Evolutionary conservation across 2,113 vertebrate species (phyloP).

Genomic region (Xyrauchen texanus): DNA sequence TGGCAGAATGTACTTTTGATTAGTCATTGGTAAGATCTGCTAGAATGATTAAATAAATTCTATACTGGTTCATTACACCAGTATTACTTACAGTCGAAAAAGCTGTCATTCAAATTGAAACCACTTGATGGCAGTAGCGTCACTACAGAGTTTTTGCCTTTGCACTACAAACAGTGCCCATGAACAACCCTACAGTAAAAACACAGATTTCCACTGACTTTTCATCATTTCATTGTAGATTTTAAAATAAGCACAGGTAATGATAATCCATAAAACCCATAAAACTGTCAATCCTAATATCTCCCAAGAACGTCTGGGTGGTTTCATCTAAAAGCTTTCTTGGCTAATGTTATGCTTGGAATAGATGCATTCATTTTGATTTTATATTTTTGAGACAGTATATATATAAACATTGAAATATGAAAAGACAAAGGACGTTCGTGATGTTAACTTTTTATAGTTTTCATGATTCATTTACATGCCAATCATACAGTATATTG

Average conservation of each 20-base stretch:
- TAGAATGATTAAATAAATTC: no score
- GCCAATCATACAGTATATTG: not conserved
- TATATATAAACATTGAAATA: not conserved
- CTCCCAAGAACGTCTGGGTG: not conserved
- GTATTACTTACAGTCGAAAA: no score
- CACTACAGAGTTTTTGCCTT: not conserved
- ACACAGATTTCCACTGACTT: not conserved
- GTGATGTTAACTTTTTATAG: no score
- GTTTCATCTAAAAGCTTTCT: conserved; percentile 7
- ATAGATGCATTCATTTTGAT: not conserved
- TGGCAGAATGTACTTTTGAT: not conserved
- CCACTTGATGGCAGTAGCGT: conserved; percentile 65
- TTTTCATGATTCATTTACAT: not conserved
- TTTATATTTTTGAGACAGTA: not conserved
- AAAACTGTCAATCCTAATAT: not conserved
- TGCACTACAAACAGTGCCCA: no score
- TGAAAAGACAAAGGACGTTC: not conserved
- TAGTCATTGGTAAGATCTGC: not conserved
- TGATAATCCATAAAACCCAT: conserved; percentile 9
- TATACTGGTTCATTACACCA: no score
- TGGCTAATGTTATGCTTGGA: not conserved
- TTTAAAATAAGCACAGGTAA: conserved; percentile 11
- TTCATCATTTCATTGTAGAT: not conserved
- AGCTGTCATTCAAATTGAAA: not conserved
- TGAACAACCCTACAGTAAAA: not conserved